Evolutionary conservation across 2,888 invertebrate species (phyloP).

Genomic region (Pterostichus niger): DNA sequence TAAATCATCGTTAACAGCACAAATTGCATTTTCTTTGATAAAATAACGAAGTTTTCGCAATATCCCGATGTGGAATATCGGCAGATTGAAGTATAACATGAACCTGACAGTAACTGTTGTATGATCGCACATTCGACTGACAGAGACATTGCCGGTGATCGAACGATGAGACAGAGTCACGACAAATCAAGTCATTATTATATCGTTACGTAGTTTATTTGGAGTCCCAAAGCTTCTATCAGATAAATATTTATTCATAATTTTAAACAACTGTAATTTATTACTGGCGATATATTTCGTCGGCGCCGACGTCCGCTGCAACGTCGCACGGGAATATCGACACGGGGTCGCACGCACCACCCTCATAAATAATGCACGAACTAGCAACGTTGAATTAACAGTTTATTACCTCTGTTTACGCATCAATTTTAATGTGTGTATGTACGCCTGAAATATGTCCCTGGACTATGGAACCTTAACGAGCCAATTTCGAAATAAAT

Average conservation of each 20-base stretch:
- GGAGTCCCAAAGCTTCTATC: constrained; percentile 39
- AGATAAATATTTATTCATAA: constrained; percentile 59
- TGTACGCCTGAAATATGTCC: constrained; percentile 60
- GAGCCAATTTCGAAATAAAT: constrained; percentile 65
- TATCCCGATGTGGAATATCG: constrained; percentile 11
- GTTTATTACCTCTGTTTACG: constrained; percentile 66
- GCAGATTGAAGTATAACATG: constrained; percentile 1
- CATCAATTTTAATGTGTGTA: constrained; percentile 65
- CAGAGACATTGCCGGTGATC: constrained; percentile 4
- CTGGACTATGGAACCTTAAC: constrained; percentile 50
- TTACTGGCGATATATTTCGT: constrained; percentile 51
- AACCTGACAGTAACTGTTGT: constrained; percentile 20
- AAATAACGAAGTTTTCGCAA: constrained; percentile 10
- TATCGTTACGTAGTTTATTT: constrained; percentile 51
- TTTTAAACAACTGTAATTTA: constrained; percentile 62
- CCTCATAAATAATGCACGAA: constrained; percentile 66
- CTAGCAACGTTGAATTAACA: constrained; percentile 65
- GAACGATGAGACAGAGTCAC: constrained; percentile 18
- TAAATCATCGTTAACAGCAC: neutral
- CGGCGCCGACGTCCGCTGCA: constrained; percentile 21
- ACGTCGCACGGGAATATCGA: constrained; percentile 45
- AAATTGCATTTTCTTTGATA: neutral
- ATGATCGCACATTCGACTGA: constrained; percentile 6
- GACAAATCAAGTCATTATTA: constrained; percentile 62
- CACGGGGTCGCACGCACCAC: constrained; percentile 59